Base-by-base conservation (phyloP, 2,797 vertebrate species). In the Ctenochaetus hawaiiensis region DNA sequence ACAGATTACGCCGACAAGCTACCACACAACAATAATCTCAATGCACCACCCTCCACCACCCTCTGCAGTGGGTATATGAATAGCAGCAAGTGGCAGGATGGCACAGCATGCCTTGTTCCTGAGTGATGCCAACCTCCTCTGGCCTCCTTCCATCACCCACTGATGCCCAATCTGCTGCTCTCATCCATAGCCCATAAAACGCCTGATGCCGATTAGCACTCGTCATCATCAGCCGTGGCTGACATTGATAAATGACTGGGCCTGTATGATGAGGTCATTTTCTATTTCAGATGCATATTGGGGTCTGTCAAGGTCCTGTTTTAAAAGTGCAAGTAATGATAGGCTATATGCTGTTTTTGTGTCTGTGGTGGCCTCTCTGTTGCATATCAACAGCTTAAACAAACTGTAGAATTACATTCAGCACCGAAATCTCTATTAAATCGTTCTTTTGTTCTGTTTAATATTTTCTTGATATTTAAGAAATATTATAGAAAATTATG, bases 71-170 rank as follows among this genome's bases (percentile, higher is more conserved):
- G 54, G 85, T 83, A 0, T 90, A 91, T 88, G 93, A 93, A 94
- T 93, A 91, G 89, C 90, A 84, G 81, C 80, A 67, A 87, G 90
- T 78, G 89, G 93, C 94, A 95, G 94, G 93, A 94, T 94, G 94
- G 91, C 93, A 30, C 95, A 94, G 93, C 92, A 57, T 63, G 94
- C 77, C 86, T 70, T 93, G 93, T 95, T 95, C 94, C 85, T 90
- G 87, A 89, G 61, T 63, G 66, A 86, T 92, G 91, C 91, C 94
- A 93, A 65, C 87, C 84, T 91, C 81, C 81, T 80, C 88, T 95
- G 93, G 92, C 92, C 75, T 53, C 30, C 71, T 77, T 94, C 94
- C 94, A 93, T 91, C 77, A 72, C 93, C 92, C 91, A 88, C 93
- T 93, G 92, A 83, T 81, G 85, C 72, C 77, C 95, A 93, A 94